Base-by-base conservation (phyloP, 2,113 vertebrate species). In the Ia io region DNA sequence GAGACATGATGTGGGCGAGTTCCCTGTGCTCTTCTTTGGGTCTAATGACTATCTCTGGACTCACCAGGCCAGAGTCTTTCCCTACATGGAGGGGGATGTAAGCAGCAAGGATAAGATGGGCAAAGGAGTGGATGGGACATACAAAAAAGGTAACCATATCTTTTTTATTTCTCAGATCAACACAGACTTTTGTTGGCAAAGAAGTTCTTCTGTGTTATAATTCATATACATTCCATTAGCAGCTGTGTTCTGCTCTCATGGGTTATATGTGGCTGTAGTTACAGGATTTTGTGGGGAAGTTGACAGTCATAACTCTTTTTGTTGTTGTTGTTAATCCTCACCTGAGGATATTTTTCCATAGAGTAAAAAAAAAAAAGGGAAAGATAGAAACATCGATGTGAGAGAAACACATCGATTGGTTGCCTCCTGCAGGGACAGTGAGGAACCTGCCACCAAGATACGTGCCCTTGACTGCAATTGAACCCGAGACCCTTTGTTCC, bases 41-140 rank as follows among this genome's bases (percentile, higher is more conserved):
- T 99, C 99, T 95, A 99, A 99, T 88, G 99, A 99, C 97, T 99
- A 99, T 97, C 97, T 99, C 83, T 99, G 99, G 99, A 99, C 99
- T 20, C 99, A 99, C 97, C 99, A 99, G 98, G 99, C 99, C 63
- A 98, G 99, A 44, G 99, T 99, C 76, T 99, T 99, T 93, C 99
- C 99, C 6, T 99, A 99, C 92, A 99, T 99, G 99, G 99, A 99
- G 74, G 99, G 99, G 23, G 99, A 99, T 73, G 99, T 99, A 95
- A 99, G 99, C 98, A 99, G 99, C 98, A 99, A 99, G 93, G 99
- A 99, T 90, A 99, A 99, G 97, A 99, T 99, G 99, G 99, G 99
- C 56, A 99, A 99, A 96, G 99, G 99, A 1, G 99, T 99, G 0
- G 99, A 99, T 95, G 99, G 99, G 63, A 99, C 99, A 63, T 99